phyloP scores from a whole-genome alignment of 2,797 vertebrate species.

The Falco cherrug region DNA sequence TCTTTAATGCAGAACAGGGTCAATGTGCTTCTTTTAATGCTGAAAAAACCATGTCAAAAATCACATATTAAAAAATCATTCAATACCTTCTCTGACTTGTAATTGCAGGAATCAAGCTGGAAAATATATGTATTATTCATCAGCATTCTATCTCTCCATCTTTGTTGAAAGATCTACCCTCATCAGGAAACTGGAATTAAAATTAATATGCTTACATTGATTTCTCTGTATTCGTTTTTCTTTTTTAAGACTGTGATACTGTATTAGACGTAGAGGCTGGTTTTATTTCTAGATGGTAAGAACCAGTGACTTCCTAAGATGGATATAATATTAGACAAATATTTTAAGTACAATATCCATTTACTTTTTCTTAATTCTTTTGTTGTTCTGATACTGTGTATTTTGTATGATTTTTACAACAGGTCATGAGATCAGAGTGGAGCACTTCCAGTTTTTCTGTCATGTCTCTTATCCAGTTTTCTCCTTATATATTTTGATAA shows the following conservation, averaged over 20 bases:
- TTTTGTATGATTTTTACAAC: neutral
- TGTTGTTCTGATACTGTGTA: neutral
- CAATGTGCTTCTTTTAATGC: neutral
- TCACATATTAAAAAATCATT: neutral
- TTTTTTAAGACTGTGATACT: neutral
- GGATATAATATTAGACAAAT: neutral
- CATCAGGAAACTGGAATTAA: slow-evolving; percentile 4
- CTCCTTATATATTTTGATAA: neutral
- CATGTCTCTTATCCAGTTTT: neutral
- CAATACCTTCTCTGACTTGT: slow-evolving; percentile 17
- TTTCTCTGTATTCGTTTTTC: slow-evolving; percentile 6
- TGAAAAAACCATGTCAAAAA: neutral
- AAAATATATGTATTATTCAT: slow-evolving; percentile 52
- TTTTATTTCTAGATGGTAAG: neutral
- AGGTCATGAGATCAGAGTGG: neutral
- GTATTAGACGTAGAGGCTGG: neutral
- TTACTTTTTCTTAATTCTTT: neutral
- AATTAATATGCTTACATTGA: neutral
- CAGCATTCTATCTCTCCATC: neutral
- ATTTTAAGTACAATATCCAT: neutral
- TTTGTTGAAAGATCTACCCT: neutral
- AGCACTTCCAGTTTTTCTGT: neutral
- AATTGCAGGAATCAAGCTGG: slow-evolving; percentile 15
- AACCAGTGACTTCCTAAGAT: neutral
- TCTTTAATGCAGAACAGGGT: neutral